Conservation (phyloP, 1,140 invertebrate species). For the Dendrolimus punctatus region DNA sequence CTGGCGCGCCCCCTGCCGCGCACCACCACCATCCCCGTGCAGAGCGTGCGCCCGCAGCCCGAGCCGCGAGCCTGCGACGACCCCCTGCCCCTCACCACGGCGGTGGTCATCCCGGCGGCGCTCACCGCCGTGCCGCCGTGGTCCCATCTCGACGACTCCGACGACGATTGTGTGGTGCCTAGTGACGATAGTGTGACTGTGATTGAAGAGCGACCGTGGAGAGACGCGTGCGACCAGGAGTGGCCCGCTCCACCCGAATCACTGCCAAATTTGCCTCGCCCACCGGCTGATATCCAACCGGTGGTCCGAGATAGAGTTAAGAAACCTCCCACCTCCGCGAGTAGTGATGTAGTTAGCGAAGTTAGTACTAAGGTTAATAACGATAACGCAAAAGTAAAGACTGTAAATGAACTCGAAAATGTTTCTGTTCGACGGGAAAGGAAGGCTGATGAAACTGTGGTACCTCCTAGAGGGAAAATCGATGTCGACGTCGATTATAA, state of each 20-base stretch:
- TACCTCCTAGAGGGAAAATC: background rate
- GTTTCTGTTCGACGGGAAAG: no score
- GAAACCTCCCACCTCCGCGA: constrained; percentile 55
- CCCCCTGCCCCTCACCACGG: constrained; percentile 32
- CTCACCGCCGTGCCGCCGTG: constrained; percentile 12
- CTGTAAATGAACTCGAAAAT: background rate
- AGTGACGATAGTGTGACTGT: background rate
- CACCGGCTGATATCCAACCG: constrained; percentile 56
- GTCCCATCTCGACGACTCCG: background rate
- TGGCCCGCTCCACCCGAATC: no score
- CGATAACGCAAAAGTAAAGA: constrained; percentile 9
- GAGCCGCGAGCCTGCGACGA: constrained; percentile 17
- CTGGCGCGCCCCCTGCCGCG: constrained; percentile 37
- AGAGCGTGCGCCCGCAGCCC: constrained; percentile 21
- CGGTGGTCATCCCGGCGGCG: constrained; percentile 53
- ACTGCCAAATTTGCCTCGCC: background rate
- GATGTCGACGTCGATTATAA: background rate
- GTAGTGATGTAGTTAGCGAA: constrained; percentile 39
- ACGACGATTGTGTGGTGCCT: no score
- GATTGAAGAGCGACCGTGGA: background rate
- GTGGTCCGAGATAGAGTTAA: constrained; percentile 46
- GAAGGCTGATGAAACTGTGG: no score
- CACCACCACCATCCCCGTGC: constrained; percentile 55
- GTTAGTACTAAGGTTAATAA: constrained; percentile 39
- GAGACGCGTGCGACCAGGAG: no score